Evolutionary conservation across 2,888 invertebrate genomes (phyloP).

Genomic region (Anthophora plumipes): DNA sequence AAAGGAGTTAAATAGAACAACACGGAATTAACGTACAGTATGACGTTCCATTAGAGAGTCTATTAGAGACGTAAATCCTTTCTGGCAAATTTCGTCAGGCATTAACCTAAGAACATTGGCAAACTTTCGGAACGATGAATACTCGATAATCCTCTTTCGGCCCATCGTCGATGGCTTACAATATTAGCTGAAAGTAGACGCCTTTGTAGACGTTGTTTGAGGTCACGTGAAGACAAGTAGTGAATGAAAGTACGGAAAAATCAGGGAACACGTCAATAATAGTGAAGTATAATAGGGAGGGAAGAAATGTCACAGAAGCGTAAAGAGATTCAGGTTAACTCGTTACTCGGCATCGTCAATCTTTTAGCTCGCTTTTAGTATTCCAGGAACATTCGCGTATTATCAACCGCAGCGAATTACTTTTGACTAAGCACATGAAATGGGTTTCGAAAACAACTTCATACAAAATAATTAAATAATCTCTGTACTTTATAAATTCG

Average conservation of each 20-base stretch:
- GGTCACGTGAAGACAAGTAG: neutral
- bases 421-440: neutral
- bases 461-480: too few species aligned
- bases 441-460: neutral
- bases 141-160: conserved; percentile 10
- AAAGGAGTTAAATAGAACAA: neutral
- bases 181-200: neutral
- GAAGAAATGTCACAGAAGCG: neutral
- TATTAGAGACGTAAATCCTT: conserved; percentile 13
- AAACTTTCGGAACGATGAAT: conserved; percentile 6
- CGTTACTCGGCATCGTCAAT: neutral
- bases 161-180: neutral
- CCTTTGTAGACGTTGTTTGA: neutral
- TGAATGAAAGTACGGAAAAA: neutral
- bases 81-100: conserved; percentile 22
- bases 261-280: neutral
- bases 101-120: conserved; percentile 10
- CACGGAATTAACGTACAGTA: neutral
- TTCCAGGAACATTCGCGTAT: neutral
- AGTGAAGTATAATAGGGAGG: neutral
- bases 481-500: too few species aligned
- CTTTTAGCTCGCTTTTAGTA: neutral
- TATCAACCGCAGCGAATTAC: neutral
- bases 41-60: neutral
- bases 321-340: neutral